Evolutionary conservation across 2,113 vertebrate genomes (phyloP).

Genomic region (Tretioscincus oriximinensis): DNA sequence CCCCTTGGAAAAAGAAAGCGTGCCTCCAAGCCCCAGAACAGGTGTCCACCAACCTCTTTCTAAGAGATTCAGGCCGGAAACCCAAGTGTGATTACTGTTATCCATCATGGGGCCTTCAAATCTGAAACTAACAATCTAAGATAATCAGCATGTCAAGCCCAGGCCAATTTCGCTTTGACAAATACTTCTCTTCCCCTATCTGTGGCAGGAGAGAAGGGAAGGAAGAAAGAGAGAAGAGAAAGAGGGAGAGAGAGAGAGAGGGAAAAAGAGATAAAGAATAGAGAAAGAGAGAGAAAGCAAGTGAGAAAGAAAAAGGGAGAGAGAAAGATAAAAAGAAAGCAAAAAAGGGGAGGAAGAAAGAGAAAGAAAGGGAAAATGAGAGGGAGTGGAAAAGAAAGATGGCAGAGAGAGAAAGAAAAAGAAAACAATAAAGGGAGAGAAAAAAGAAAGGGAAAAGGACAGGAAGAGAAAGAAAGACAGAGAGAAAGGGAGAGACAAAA

Average conservation of each 20-base stretch:
- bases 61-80: neutral
- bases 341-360: too few species aligned
- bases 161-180: neutral
- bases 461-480: too few species aligned
- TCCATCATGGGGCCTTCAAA: neutral
- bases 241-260: neutral
- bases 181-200: neutral
- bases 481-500: too few species aligned
- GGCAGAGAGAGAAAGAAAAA: too few species aligned
- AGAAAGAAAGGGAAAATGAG: too few species aligned
- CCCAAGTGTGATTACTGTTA: neutral
- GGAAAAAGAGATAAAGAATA: too few species aligned
- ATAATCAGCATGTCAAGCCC: constrained; percentile 1
- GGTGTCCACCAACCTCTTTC: neutral
- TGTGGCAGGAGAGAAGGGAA: neutral
- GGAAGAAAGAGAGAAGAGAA: neutral
- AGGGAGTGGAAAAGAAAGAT: too few species aligned
- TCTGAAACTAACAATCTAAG: neutral
- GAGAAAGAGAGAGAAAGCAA: too few species aligned
- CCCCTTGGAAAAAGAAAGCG: neutral
- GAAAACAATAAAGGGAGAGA: too few species aligned
- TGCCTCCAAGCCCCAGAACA: neutral
- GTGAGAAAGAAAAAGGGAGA: too few species aligned
- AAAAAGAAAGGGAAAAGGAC: too few species aligned
- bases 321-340: too few species aligned